These are phyloP conservation scores for Philonicus albiceps DNA, from an alignment of 2,888 invertebrate species.

Conservation along the genomic window DNA sequence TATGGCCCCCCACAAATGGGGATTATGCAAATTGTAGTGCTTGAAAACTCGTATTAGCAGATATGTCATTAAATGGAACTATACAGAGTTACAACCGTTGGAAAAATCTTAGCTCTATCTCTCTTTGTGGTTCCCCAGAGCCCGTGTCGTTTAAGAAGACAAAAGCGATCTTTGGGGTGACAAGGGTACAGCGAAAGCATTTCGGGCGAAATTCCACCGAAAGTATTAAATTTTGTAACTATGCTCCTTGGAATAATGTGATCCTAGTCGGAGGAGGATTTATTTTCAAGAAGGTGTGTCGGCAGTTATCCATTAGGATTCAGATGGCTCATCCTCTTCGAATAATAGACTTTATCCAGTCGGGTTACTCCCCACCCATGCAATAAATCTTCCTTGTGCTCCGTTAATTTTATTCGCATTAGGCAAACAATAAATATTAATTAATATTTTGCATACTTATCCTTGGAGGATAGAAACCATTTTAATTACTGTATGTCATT, in stretches of 20 bases:
- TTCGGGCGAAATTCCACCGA: neutral
- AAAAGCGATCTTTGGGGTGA: neutral
- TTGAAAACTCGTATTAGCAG: constrained; percentile 17
- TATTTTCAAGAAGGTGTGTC: neutral
- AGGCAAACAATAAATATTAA: neutral
- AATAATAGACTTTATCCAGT: constrained; percentile 90
- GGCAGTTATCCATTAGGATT: neutral
- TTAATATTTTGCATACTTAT: neutral
- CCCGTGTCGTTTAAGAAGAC: neutral
- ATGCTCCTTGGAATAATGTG: neutral
- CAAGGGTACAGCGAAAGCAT: constrained; percentile 16
- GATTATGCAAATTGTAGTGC: constrained; percentile 29
- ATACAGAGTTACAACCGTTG: neutral
- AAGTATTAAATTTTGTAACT: constrained; percentile 25
- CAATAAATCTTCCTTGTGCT: neutral
- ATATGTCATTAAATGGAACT: constrained; percentile 23
- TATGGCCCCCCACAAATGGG: neutral
- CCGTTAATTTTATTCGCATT: neutral
- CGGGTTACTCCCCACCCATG: constrained; percentile 65
- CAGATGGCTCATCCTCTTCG: constrained; percentile 81
- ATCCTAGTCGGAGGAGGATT: neutral
- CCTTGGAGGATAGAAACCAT: neutral
- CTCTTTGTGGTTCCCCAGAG: neutral
- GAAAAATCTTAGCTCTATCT: neutral
- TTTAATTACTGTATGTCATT: neutral